These are phyloP conservation scores for Gambelia wislizenii DNA, from an alignment of 2,797 vertebrate species.

Conservation along the genomic window DNA sequence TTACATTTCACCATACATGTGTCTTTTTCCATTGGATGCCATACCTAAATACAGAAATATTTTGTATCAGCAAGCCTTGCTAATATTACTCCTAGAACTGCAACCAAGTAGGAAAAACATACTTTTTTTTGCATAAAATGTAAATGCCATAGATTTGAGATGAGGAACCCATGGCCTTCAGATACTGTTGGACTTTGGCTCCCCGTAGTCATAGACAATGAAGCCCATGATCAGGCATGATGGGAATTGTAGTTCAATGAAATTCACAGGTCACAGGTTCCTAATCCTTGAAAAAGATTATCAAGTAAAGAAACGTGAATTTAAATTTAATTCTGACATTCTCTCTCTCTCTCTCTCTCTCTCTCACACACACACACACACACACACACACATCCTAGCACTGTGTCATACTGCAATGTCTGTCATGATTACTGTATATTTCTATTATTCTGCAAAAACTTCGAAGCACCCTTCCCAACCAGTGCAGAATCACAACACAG, in stretches of 20 bases:
- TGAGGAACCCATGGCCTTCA: not conserved
- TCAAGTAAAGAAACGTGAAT: not conserved
- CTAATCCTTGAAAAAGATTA: not conserved
- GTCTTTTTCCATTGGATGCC: no score
- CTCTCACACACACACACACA: not conserved
- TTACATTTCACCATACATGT: not conserved
- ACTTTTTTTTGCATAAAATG: not conserved
- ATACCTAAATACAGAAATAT: not conserved
- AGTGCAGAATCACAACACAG: no score
- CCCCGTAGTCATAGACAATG: not conserved
- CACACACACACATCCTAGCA: not conserved
- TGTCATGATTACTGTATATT: no score
- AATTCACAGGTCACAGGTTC: not conserved
- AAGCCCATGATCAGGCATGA: not conserved
- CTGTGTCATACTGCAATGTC: no score
- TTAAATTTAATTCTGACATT: not conserved
- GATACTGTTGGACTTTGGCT: not conserved
- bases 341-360: not conserved
- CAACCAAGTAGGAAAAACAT: not conserved
- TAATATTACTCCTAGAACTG: not conserved
- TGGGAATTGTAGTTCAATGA: not conserved
- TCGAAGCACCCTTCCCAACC: no score
- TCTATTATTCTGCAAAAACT: no score
- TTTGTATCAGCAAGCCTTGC: not conserved
- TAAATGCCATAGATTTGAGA: not conserved